A percentile compares a stretch with the other conserved stretches of the same genome.
These are phyloP conservation scores for Drosophila picticornis DNA, from an alignment of 2,888 invertebrate genomes.

Conservation along the genomic window DNA sequence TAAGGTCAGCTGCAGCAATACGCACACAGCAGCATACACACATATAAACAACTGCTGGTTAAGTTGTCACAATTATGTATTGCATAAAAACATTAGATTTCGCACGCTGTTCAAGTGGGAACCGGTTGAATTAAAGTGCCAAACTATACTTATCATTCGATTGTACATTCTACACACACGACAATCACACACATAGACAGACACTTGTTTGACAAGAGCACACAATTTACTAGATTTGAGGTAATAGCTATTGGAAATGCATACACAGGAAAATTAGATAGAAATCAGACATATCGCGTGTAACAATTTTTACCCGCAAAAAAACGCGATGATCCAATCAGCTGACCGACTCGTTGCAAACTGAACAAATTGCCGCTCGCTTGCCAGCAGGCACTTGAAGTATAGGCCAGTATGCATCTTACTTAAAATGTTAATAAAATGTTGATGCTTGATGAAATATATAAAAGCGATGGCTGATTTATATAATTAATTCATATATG, in stretches of 20 bases:
- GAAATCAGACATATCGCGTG: slow-evolving; percentile 18
- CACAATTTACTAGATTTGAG: slow-evolving; percentile 14
- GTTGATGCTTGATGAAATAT: not conserved
- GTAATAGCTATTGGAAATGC: slow-evolving; percentile 34
- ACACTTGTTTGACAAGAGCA: not conserved
- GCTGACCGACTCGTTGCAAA: slow-evolving; percentile 56
- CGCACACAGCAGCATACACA: not conserved
- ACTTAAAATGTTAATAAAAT: not conserved
- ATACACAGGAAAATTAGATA: slow-evolving; percentile 32
- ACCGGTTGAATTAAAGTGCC: slow-evolving; percentile 49
- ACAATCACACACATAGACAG: not conserved
- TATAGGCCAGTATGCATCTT: slow-evolving; percentile 24
- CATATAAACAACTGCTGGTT: not conserved
- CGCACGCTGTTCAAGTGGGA: slow-evolving; percentile 14
- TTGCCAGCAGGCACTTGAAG: not conserved
- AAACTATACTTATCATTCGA: slow-evolving; percentile 29
- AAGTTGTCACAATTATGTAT: slow-evolving; percentile 3
- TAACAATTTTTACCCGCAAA: slow-evolving; percentile 32
- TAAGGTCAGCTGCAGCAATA: slow-evolving; percentile 8
- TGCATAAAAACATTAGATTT: slow-evolving; percentile 15
- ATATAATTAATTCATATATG: not conserved
- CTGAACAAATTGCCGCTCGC: slow-evolving; percentile 23
- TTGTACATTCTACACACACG: not conserved
- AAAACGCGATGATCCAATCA: slow-evolving; percentile 37
- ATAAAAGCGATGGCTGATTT: not conserved